Base-by-base conservation (phyloP, 2,888 invertebrate genomes). In the Bombylius discolor region DNA sequence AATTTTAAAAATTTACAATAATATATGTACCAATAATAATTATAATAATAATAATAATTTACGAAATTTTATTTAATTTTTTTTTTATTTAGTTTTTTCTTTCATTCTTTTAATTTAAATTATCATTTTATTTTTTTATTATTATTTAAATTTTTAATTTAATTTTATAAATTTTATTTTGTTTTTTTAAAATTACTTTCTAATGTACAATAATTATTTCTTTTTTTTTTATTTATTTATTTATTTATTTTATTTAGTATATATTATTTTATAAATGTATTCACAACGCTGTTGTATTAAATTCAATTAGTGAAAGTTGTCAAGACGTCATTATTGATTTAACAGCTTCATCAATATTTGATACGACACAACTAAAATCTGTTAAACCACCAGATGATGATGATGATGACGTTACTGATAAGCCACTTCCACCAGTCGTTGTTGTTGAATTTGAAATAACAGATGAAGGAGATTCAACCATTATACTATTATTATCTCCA, bases 321-420 rank as follows among this genome's bases (percentile, higher is more conserved):
- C 76, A 76, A 67, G 75, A 76, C 52, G 74, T 74, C 66, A 78
- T 72, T 62, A 79, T 79, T 57, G 79, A 78, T 61, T 78, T 76
- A 44, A 79, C 77, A 39, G 78, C 77, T 64, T 78, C 77, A 60
- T 78, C 78, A 48, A 78, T 67, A 53, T 69, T 68, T 50, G 70
- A 62, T 61, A 77, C 23, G 23, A 23, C 77, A 63, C 73, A 73
- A 58, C 68, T 70, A 55, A 72, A 73, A 61, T 72, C 73, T 39
- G 59, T 55, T 11, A 60, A 59, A 48, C 56, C 72, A 62, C 48
- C 48, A 47, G 45, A 49, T 51, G 55, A 36, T 36, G 50, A 46
- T 8, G 32, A 23, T 31, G 33, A 5, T 36, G 34, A 5, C 8
- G 34, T 8, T 36, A 8, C 49, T 34, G 13, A 45, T 45, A 45